Evolutionary conservation across 2,113 vertebrate species (phyloP), one percentile per base, ranked within the genome.

Genomic region (Casuarius casuarius): DNA sequence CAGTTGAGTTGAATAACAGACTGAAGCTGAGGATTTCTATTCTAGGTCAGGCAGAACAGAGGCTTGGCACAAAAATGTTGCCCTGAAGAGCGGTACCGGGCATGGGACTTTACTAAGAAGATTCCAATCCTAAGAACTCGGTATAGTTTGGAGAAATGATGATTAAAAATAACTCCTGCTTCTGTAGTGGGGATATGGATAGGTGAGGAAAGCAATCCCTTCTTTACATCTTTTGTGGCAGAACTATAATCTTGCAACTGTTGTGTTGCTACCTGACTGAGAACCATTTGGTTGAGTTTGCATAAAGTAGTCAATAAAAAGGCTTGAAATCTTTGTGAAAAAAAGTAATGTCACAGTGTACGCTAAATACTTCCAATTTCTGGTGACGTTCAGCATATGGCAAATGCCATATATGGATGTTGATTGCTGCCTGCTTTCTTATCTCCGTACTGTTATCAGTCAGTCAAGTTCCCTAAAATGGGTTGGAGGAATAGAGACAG

Each of bases 31-130:
- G 63, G 58, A 52, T 95, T 91, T 73, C 33, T 92, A 92, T 95
- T 93, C 84, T 91, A 88, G 92, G 93, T 87, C 95, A 96, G 67
- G 71, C 93, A 91, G 87, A 73, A 76, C 84, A 93, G 62, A 58
- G 76, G 26, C 62, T 93, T n/a, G 63, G 23, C 70, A 61, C 78
- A 80, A 7, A 90, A 49, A 46, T 2, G 1, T 48, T 56, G 29
- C 48, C 62, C 29, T 63, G n/a, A 22, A 59, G 86, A 81, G 29
- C 46, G 42, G 5, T 17, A 61, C 17, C 61, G 72, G 38, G 63
- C 38, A 26, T 26, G 26, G 10, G 46, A 21, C 26, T 78, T 15
- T 9, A 17, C 25, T 14, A 28, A 12, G 62, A 5, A 74, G 23
- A 75, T 78, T 91, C 51, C 35, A 44, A 13, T 40, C 28, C 63